phyloP scores from a whole-genome alignment of 1,140 invertebrate species.

The Ruditapes philippinarum region DNA sequence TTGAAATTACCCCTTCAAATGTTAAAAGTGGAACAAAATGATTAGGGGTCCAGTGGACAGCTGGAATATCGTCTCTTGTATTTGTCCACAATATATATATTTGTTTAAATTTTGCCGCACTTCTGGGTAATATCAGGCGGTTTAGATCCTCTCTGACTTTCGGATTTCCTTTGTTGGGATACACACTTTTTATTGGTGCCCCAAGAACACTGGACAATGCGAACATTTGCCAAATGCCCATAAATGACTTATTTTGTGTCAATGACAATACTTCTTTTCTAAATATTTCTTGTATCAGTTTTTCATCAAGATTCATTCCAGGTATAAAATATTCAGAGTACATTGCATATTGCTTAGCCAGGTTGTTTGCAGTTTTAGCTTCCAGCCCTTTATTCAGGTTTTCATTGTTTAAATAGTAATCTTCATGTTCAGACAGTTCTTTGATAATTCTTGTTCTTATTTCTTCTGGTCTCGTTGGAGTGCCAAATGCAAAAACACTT shows the following conservation, averaged over 20 bases:
- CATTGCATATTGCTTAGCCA: not conserved
- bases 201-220: slow-evolving; percentile 19
- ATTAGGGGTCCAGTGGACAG: not conserved
- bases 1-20: too few species aligned
- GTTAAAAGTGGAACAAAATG: not conserved
- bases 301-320: not conserved
- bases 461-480: not conserved
- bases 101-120: not conserved
- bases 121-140: slow-evolving; percentile 14
- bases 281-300: not conserved
- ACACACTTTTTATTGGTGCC: slow-evolving; percentile 2
- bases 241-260: slow-evolving; percentile 26
- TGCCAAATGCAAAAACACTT: slow-evolving; percentile 39
- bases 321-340: slow-evolving; percentile 35
- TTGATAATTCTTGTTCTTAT: not conserved
- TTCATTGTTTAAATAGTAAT: slow-evolving; percentile 17
- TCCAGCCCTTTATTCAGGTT: not conserved
- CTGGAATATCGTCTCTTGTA: not conserved
- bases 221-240: slow-evolving; percentile 52
- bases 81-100: slow-evolving; percentile 39
- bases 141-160: slow-evolving; percentile 30
- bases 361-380: not conserved
- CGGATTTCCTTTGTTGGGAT: slow-evolving; percentile 17
- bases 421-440: slow-evolving; percentile 21
- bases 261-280: slow-evolving; percentile 19